A percentile compares a stretch with the other conserved stretches of the same genome.
These are phyloP conservation scores for Epizoanthus stellaris DNA, from an alignment of 92 coral and sea anemone species.

Conservation along the genomic window DNA sequence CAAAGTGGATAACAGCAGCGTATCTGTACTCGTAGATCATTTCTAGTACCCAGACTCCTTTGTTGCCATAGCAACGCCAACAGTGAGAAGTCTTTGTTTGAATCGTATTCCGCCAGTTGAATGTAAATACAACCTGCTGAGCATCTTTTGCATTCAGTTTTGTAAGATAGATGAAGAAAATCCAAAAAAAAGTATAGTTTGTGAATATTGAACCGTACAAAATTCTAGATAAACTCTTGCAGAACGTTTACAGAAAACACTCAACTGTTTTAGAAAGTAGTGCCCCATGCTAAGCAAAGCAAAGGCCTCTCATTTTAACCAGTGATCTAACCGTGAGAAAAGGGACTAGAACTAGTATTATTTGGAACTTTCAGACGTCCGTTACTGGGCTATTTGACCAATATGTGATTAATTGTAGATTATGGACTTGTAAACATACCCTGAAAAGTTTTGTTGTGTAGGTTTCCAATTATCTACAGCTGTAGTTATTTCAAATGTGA, in stretches of 20 bases:
- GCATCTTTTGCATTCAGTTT: slow-evolving; percentile 32
- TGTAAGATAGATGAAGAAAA: slow-evolving; percentile 33
- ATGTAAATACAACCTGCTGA: slow-evolving; percentile 31
- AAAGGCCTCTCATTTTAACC: background rate
- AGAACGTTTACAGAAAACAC: background rate
- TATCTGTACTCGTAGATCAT: slow-evolving; percentile 97
- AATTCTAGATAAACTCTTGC: background rate
- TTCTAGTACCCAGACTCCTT: slow-evolving; percentile 58
- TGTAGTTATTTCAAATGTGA: no score
- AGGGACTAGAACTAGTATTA: no score
- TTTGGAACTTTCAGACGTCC: no score
- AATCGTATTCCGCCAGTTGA: background rate
- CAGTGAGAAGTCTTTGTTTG: background rate
- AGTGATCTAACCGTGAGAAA: no score
- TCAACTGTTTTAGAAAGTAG: no score
- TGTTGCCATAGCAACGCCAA: background rate
- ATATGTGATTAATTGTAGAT: no score
- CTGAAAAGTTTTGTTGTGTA: no score
- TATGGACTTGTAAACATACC: no score
- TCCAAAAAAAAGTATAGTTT: slow-evolving; percentile 1
- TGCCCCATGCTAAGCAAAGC: no score
- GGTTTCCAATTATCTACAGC: no score
- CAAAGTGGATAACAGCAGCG: slow-evolving; percentile 93
- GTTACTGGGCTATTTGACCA: no score
- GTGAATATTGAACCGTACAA: background rate